Evolutionary conservation across 2,797 vertebrate species (phyloP), one percentile per base, ranked within the genome.

Genomic region (Orientallactaga sibirica): DNA sequence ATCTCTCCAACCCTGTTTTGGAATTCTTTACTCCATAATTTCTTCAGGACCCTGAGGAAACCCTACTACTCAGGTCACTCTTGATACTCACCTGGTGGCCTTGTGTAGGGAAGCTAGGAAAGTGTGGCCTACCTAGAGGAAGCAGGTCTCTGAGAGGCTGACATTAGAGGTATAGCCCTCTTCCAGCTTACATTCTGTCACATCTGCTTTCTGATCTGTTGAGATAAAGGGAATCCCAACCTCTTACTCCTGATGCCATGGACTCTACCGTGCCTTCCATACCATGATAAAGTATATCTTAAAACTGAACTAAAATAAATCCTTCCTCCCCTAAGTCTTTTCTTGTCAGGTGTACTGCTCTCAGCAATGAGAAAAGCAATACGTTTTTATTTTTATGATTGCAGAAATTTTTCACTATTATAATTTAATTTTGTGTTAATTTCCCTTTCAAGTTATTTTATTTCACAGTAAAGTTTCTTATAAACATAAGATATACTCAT

Each of bases 361-460:
- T 24, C 64, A 66, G 22, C 20, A 24, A 24, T 66, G 24, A 3
- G 76, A 79, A 24, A 58, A 80, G 41, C 7, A 84, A 15, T 16
- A 58, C 15, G 12, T 58, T 14, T 58, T 58, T 14, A 15, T 14
- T 58, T 58, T 58, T 58, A 58, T 58, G 55, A 58, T 58, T 58
- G 12, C 55, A 58, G 16, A 58, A 12, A 12, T 16, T 58, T 58
- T 68, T 48, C 5, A 64, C 4, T 8, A 25, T 55, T 85, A 15
- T 16, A 85, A 76, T 77, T 86, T 2, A 77, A 77, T 48, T 90
- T 89, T 86, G 16, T 74, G 48, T 41, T 8, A 79, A 29, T 15
- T 86, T 75, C 83, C 85, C 8, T 75, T 33, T 58, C 74, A 75
- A 71, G 67, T 61, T 55, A 61, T 81, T 96, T 86, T 58, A 70